Evolutionary conservation across 2,888 invertebrate species (phyloP).

Genomic region (Limnephilus lunatus): DNA sequence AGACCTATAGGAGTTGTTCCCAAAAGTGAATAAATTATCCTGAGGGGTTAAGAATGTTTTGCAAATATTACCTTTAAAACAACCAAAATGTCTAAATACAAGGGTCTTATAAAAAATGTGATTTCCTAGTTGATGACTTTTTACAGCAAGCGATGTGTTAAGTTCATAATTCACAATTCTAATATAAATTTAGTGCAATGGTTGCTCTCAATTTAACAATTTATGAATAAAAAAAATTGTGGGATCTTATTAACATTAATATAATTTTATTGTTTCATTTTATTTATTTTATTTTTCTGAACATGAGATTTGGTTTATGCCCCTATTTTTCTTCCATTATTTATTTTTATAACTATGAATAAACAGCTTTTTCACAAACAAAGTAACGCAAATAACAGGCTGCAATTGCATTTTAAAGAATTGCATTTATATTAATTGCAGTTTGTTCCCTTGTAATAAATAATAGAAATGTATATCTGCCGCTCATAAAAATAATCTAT

Average conservation of each 20-base stretch:
- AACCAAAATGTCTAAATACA: not conserved
- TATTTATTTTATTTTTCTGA: not conserved
- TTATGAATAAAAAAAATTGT: not conserved
- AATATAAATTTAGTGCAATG: not conserved
- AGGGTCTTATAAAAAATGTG: not conserved
- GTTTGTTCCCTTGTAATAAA: not conserved
- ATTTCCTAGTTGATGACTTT: not conserved
- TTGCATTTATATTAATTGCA: not conserved
- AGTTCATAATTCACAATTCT: not conserved
- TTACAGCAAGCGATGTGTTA: not conserved
- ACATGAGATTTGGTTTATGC: not conserved
- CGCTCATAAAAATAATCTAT: constrained; percentile 10
- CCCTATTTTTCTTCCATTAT: not conserved
- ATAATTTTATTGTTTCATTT: not conserved
- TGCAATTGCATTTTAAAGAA: not conserved
- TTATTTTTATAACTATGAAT: not conserved
- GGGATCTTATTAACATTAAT: not conserved
- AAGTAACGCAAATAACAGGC: not conserved
- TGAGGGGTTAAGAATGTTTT: no score
- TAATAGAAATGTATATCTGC: not conserved
- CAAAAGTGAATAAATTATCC: no score
- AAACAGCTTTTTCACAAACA: not conserved
- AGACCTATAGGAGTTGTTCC: no score
- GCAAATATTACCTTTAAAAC: no score
- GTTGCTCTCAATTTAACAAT: not conserved